Evolutionary conservation across 2,113 vertebrate species (phyloP).

Genomic region (Pluvialis apricaria): DNA sequence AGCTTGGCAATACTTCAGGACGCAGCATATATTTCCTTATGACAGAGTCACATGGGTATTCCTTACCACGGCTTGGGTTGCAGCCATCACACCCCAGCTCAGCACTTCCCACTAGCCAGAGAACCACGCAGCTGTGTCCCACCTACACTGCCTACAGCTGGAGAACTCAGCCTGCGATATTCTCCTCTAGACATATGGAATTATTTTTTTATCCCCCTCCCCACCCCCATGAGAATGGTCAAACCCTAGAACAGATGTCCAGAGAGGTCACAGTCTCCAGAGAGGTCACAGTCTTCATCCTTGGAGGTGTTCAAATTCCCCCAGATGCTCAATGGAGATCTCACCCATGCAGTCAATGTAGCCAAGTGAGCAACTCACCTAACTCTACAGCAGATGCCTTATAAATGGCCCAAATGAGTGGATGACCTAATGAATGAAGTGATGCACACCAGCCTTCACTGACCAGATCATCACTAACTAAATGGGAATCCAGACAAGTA

Average conservation of each 20-base stretch:
- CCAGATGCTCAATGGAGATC: neutral
- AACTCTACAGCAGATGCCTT: fast-evolving
- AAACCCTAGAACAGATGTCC: neutral
- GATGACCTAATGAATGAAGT: neutral
- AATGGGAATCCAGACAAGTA: neutral
- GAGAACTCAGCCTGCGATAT: neutral
- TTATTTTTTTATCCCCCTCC: fast-evolving
- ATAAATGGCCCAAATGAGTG: neutral
- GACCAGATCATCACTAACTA: neutral
- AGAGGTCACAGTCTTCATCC: neutral
- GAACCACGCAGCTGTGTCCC: neutral
- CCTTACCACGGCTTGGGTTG: neutral
- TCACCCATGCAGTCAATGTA: neutral
- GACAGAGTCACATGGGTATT: neutral
- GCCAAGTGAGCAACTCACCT: fast-evolving
- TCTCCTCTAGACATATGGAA: neutral
- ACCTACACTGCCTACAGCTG: neutral
- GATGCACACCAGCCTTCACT: neutral
- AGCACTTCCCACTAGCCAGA: neutral
- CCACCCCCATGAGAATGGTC: neutral
- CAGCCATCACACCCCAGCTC: neutral
- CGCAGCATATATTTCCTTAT: neutral
- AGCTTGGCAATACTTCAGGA: neutral
- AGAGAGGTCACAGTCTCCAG: neutral
- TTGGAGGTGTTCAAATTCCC: neutral